phyloP scores from a whole-genome alignment of 2,113 vertebrate genomes.

The Odocoileus hemionus region DNA sequence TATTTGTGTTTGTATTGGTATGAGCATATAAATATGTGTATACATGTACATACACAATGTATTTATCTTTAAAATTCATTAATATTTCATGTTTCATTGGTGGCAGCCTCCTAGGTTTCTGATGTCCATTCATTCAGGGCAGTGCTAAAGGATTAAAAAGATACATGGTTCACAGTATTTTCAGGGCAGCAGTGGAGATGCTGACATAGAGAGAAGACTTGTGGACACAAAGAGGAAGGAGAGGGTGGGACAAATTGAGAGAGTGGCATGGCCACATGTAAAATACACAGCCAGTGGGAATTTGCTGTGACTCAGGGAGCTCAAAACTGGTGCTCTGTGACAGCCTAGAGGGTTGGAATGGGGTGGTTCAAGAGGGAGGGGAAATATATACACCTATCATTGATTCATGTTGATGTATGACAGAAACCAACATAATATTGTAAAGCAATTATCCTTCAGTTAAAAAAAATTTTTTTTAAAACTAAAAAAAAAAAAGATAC shows the following conservation, averaged over 20 bases:
- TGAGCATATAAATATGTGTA: background rate
- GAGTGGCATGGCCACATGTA: background rate
- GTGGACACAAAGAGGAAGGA: background rate
- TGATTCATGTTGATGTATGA: background rate
- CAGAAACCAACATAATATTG: background rate
- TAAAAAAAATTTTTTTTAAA: background rate
- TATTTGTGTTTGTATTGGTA: background rate
- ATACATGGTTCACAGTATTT: background rate
- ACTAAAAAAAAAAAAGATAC: background rate
- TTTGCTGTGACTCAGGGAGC: background rate
- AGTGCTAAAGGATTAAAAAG: background rate
- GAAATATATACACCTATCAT: background rate
- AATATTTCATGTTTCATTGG: background rate
- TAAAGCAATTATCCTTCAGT: background rate
- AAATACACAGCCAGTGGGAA: background rate
- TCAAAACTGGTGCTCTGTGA: background rate
- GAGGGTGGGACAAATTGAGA: background rate
- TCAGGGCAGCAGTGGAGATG: background rate
- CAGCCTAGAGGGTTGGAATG: background rate
- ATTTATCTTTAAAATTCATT: background rate
- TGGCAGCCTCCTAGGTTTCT: background rate
- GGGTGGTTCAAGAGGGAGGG: background rate
- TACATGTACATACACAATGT: background rate
- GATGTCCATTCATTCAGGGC: background rate
- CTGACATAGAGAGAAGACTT: background rate